Conservation (phyloP, 2,113 vertebrate species). For the Capreolus pygargus region DNA sequence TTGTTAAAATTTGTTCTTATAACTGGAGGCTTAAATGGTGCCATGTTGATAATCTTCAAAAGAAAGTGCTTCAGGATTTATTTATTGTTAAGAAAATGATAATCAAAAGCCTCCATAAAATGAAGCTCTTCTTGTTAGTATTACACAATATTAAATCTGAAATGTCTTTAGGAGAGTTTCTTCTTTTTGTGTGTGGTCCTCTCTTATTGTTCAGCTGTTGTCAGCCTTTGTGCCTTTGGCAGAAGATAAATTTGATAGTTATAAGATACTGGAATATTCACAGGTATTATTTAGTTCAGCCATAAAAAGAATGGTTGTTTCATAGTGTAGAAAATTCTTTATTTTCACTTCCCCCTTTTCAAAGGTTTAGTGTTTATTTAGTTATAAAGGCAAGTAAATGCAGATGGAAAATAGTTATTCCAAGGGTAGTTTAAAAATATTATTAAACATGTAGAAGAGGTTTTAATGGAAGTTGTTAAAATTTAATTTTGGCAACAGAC, state of each 20-base stretch:
- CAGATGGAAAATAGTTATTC: constrained; percentile 39
- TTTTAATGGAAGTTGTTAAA: constrained; percentile 33
- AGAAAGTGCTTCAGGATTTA: constrained; percentile 23
- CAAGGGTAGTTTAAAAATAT: constrained; percentile 22
- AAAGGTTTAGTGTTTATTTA: constrained; percentile 38
- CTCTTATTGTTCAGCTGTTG: constrained; percentile 6
- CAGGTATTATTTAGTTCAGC: background rate
- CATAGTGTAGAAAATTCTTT: constrained; percentile 16
- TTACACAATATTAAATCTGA: background rate
- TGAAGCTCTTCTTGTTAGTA: background rate
- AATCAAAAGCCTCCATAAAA: constrained; percentile 26
- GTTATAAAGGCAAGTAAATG: constrained; percentile 33
- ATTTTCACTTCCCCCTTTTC: constrained; percentile 34
- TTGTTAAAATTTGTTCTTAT: constrained; percentile 47
- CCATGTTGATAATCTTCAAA: constrained; percentile 20
- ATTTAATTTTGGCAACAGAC: constrained; percentile 19
- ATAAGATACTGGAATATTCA: constrained; percentile 18
- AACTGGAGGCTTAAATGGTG: background rate
- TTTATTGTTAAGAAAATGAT: constrained; percentile 43
- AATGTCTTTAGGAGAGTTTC: constrained; percentile 14
- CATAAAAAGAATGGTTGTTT: constrained; percentile 6
- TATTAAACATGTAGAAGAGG: background rate
- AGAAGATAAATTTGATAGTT: constrained; percentile 50
- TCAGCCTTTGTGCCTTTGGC: constrained; percentile 43
- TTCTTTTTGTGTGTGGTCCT: background rate